Evolutionary conservation across 1,140 invertebrate species (phyloP).

Genomic region (Plectrocnemia conspersa): DNA sequence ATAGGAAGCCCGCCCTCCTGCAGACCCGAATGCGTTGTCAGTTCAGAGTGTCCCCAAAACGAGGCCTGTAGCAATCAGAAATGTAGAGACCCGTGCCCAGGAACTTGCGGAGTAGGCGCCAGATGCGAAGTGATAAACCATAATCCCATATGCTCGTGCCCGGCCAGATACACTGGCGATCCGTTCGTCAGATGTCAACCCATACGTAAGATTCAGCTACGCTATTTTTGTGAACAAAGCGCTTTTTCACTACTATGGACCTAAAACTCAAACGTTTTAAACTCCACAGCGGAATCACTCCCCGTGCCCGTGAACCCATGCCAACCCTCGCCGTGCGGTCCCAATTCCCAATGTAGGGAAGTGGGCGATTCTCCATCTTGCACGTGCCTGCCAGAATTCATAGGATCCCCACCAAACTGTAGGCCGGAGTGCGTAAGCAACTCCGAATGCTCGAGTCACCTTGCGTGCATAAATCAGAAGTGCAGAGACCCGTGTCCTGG

Average conservation of each 20-base stretch:
- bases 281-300: conserved; percentile 42
- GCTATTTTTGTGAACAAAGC: neutral
- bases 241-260: neutral
- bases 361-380: conserved; percentile 58
- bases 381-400: conserved; percentile 64
- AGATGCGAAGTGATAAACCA: conserved; percentile 60
- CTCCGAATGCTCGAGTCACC: conserved; percentile 59
- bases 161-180: conserved; percentile 56
- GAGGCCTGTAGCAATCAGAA: conserved; percentile 59
- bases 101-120: conserved; percentile 59
- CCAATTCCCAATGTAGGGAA: conserved; percentile 68
- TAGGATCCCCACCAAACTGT: conserved; percentile 70
- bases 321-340: conserved; percentile 63
- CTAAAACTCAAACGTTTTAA: conserved; percentile 19
- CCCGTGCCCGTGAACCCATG: conserved; percentile 55
- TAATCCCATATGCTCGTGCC: conserved; percentile 58
- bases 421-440: conserved; percentile 69
- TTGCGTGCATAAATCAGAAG: conserved; percentile 65
- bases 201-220: conserved; percentile 43
- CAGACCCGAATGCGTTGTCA: conserved; percentile 59
- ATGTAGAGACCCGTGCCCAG: conserved; percentile 60
- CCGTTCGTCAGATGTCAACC: conserved; percentile 55
- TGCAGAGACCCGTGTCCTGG: conserved; percentile 65
- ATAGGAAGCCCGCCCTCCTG: conserved; percentile 60
- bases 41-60: conserved; percentile 59